These are phyloP conservation scores for Eulacestoma nigropectus DNA, from an alignment of 2,113 vertebrate species.

Conservation along the genomic window DNA sequence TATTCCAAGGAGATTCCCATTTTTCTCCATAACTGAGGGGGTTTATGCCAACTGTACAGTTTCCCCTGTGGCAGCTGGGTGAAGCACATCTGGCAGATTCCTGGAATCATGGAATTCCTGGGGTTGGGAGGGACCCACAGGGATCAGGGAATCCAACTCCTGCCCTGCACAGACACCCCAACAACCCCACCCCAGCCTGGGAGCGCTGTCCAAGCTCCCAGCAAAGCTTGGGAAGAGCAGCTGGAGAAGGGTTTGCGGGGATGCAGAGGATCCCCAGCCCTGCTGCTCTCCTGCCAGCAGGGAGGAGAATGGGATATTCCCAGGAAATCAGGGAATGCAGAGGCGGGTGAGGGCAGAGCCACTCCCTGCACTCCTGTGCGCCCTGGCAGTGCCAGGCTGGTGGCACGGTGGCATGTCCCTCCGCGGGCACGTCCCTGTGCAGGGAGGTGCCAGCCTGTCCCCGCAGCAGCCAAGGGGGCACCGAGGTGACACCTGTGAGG, in stretches of 20 bases:
- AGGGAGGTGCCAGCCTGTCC: not conserved
- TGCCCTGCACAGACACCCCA: not conserved
- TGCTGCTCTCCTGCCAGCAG: not conserved
- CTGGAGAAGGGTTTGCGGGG: not conserved
- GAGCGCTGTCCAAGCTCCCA: accelerated
- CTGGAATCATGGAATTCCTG: accelerated
- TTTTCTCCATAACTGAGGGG: not conserved
- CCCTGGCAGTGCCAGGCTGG: not conserved
- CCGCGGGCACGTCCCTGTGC: not conserved
- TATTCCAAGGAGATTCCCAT: not conserved
- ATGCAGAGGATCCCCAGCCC: not conserved
- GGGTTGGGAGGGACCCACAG: not conserved
- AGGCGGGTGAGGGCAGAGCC: not conserved
- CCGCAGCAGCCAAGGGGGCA: not conserved
- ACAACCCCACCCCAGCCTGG: not conserved
- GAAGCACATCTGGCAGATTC: not conserved
- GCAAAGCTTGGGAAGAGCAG: not conserved
- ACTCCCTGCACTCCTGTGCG: not conserved
- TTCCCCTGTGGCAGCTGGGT: not conserved
- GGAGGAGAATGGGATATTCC: not conserved
- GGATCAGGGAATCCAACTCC: not conserved
- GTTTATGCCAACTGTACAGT: not conserved
- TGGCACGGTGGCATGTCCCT: not conserved
- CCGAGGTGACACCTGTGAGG: not conserved
- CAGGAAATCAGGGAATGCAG: not conserved